Evolutionary conservation across 1,140 invertebrate genomes (phyloP), one percentile per base, ranked within the genome.

Genomic region (Paramacrobiotus metropolitanus): DNA sequence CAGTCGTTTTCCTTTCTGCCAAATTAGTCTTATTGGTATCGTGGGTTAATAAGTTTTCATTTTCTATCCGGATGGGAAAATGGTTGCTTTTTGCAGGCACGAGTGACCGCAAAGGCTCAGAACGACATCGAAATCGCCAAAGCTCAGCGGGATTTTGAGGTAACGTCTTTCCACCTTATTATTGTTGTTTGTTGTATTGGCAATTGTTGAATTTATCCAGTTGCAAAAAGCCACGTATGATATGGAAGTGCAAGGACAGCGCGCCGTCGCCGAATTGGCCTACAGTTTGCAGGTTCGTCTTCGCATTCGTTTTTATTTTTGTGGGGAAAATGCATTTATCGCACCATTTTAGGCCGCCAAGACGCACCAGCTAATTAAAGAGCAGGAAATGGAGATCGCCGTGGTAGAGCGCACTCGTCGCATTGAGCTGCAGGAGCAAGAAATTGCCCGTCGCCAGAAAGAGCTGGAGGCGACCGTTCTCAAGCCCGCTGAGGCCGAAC

Each of bases 51-150:
- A n/a, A n/a, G n/a, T n/a, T n/a, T n/a, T n/a, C n/a, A n/a, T n/a
- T n/a, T 18, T 44, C 28, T 29, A 62, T 30, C 31, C 59, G 74
- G 72, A 75, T 95, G 76, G 89, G 90, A 0, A 85, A 92, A 67
- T 91, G n/a, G n/a, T n/a, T n/a, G n/a, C n/a, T n/a, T n/a, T n/a
- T n/a, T n/a, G 34, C n/a, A 40, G 34, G 34, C 34, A 9, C 9
- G 34, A 40, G 34, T 40, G 34, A 40, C 34, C 34, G 34, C 34
- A n/a, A 40, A 40, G n/a, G 34, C 34, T 0, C 9, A 87, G 0
- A 96, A 96, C 73, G 90, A 97, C 70, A 90, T 88, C 1, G 89
- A 95, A 72, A 94, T 96, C 62, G 88, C 91, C 0, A 93, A 95
- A 75, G 86, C 91, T 0, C 85, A 93, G 68, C 75, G 90, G 67